Evolutionary conservation across 2,888 invertebrate species (phyloP).

Genomic region (Apoda limacodes): DNA sequence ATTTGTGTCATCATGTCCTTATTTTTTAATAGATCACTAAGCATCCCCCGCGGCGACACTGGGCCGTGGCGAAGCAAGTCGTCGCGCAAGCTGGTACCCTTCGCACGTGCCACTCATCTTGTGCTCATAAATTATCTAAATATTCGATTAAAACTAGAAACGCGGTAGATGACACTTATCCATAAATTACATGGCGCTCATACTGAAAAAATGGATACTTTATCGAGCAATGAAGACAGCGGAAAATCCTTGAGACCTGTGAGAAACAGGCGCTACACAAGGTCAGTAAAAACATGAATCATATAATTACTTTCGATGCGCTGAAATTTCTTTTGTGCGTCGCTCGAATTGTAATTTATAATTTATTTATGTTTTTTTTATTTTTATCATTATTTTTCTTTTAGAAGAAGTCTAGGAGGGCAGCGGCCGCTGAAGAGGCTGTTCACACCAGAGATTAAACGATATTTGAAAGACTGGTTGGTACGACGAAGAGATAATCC

Average conservation of each 20-base stretch:
- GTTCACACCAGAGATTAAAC: slow-evolving; percentile 84
- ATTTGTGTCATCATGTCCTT: slow-evolving; percentile 68
- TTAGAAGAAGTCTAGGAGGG: slow-evolving; percentile 69
- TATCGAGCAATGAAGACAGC: slow-evolving; percentile 46
- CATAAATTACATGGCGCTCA: slow-evolving; percentile 33
- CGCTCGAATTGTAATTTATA: too few species aligned
- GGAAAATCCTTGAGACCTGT: slow-evolving; percentile 73
- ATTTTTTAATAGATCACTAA: slow-evolving; percentile 67
- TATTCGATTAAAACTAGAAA: slow-evolving; percentile 19
- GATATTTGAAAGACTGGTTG: slow-evolving; percentile 82
- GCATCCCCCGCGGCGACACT: slow-evolving; percentile 63
- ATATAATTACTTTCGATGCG: too few species aligned
- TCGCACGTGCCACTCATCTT: slow-evolving; percentile 49
- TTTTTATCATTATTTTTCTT: too few species aligned
- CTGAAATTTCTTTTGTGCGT: slow-evolving; percentile 62
- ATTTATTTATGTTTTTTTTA: too few species aligned
- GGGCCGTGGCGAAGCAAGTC: slow-evolving; percentile 49
- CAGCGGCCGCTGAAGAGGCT: slow-evolving; percentile 77
- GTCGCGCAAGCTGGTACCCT: slow-evolving; percentile 48
- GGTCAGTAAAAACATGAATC: slow-evolving; percentile 68
- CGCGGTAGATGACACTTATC: slow-evolving; percentile 45
- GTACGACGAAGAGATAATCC: slow-evolving; percentile 81
- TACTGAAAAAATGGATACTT: slow-evolving; percentile 38
- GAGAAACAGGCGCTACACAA: slow-evolving; percentile 78
- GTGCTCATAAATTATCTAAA: slow-evolving; percentile 19